Evolutionary conservation across 2,797 vertebrate species (phyloP).

Genomic region (Pristis pectinata): DNA sequence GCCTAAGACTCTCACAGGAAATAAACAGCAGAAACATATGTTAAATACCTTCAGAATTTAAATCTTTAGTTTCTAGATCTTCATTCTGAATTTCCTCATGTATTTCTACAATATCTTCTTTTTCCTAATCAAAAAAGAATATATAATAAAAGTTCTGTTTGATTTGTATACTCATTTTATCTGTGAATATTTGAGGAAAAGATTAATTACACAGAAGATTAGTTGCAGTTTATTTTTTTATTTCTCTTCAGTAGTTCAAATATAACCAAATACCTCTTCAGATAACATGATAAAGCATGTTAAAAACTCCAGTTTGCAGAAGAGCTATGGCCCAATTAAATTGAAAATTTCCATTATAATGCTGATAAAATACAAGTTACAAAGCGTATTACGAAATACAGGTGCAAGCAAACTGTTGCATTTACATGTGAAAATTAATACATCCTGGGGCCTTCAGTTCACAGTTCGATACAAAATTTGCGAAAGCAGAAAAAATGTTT

Average conservation of each 20-base stretch:
- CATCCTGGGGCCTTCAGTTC: neutral
- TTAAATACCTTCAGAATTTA: slow-evolving; percentile 19
- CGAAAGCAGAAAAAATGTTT: neutral
- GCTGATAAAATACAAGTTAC: neutral
- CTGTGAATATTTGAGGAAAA: slow-evolving; percentile 5
- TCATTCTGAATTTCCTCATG: slow-evolving; percentile 72
- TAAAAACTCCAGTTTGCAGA: neutral
- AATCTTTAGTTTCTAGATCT: slow-evolving; percentile 38
- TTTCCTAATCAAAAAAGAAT: slow-evolving; percentile 61
- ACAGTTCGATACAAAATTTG: neutral
- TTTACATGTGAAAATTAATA: neutral
- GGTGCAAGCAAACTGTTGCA: neutral
- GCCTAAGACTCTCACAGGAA: neutral
- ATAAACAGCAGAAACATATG: slow-evolving; percentile 14
- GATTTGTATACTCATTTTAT: neutral
- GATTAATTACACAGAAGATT: neutral
- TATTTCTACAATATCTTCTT: slow-evolving; percentile 80
- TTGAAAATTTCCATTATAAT: neutral
- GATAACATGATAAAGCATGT: neutral
- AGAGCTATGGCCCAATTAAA: neutral
- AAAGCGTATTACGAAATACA: neutral
- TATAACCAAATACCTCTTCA: neutral
- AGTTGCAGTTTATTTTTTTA: neutral
- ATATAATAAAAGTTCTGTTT: slow-evolving; percentile 8
- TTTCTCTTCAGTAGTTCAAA: neutral